Percentiles rank a stretch among this genome's conserved stretches.
These are phyloP conservation scores for Pituophis catenifer DNA, from an alignment of 2,113 vertebrate species.

Conservation along the genomic window DNA sequence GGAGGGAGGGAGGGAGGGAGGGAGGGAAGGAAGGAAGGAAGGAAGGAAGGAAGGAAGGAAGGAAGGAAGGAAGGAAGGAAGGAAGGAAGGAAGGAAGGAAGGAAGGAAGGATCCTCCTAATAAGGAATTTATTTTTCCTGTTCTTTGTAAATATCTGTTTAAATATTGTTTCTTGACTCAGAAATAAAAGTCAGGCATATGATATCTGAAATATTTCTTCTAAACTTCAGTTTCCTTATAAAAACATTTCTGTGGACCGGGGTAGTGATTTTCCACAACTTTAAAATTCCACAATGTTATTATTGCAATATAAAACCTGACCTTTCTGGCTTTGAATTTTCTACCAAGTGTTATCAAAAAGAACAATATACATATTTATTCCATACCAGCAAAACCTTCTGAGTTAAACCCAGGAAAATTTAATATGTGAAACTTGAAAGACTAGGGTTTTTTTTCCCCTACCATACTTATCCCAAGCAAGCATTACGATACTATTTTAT, in stretches of 20 bases:
- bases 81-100: not conserved
- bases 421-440: not conserved
- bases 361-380: not conserved
- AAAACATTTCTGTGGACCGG: not conserved
- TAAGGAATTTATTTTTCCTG: not conserved
- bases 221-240: not conserved
- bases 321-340: constrained; percentile 7
- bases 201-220: not conserved
- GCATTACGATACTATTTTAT: not conserved
- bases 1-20: too few relatives aligned
- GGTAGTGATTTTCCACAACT: not conserved
- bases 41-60: not conserved
- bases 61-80: not conserved
- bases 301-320: not conserved
- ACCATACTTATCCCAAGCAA: not conserved
- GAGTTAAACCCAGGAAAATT: constrained; percentile 16
- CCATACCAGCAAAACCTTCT: not conserved
- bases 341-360: constrained; percentile 9
- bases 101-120: not conserved
- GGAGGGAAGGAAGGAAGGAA: not conserved
- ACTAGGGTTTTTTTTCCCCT: not conserved
- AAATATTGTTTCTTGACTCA: not conserved
- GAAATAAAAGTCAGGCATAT: not conserved
- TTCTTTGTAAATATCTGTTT: not conserved
- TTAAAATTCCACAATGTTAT: not conserved